Conservation (phyloP, 1,140 invertebrate genomes). For the Hycleus phaleratus region DNA sequence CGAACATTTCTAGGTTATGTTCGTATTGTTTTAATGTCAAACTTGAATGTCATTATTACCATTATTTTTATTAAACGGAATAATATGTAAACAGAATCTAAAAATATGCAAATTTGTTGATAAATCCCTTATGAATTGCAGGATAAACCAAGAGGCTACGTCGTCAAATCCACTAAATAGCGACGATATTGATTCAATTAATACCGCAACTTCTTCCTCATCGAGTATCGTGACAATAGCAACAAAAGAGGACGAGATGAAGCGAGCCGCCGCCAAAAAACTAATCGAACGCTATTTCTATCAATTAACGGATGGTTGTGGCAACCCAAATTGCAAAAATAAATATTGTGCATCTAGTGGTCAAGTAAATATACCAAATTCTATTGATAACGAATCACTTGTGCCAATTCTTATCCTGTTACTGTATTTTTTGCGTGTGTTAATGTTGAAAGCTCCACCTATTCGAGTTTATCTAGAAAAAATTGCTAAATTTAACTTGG, state of each 20-base stretch:
- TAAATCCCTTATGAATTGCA: constrained; percentile 6
- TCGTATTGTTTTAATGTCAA: constrained; percentile 21
- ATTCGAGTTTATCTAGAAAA: too few species aligned
- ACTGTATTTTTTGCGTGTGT: too few species aligned
- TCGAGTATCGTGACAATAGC: constrained; percentile 13
- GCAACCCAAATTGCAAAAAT: constrained; percentile 76
- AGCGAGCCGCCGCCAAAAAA: constrained; percentile 78
- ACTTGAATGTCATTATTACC: constrained; percentile 30
- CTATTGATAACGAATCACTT: not conserved
- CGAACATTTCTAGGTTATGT: constrained; percentile 24
- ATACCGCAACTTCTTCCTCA: too few species aligned
- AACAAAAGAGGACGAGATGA: constrained; percentile 60
- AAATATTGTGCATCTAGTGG: constrained; percentile 82
- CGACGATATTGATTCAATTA: not conserved
- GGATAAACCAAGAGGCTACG: constrained; percentile 38
- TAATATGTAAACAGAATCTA: not conserved
- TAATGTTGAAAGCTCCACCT: too few species aligned
- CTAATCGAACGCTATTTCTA: constrained; percentile 89
- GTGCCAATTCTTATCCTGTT: not conserved
- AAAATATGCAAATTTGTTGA: constrained; percentile 2
- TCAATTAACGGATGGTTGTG: constrained; percentile 85
- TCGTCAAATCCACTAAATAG: constrained; percentile 28
- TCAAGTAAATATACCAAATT: constrained; percentile 47
- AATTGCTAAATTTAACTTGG: too few species aligned
- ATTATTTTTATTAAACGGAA: constrained; percentile 12